A percentile compares a stretch with the other conserved stretches of the same genome.
Conservation (phyloP, 2,888 invertebrate species). For the Dynastes tityus region DNA sequence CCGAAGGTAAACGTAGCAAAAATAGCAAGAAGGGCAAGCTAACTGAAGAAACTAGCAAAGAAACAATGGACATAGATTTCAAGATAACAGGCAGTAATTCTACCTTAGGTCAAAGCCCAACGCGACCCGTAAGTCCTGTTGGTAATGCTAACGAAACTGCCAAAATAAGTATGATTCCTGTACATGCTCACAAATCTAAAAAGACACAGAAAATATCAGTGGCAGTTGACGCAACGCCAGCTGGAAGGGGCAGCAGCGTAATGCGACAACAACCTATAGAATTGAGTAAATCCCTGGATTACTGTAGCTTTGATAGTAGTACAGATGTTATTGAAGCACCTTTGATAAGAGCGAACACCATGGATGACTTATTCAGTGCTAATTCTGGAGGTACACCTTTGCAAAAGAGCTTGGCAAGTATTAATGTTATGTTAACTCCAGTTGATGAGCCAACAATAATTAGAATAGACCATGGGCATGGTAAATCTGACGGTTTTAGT, state of each 20-base stretch:
- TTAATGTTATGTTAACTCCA: conserved; percentile 63
- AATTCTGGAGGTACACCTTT: conserved; percentile 58
- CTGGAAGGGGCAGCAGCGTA: conserved; percentile 81
- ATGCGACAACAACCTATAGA: conserved; percentile 85
- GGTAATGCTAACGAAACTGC: conserved; percentile 53
- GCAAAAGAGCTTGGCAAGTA: conserved; percentile 64
- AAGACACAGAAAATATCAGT: conserved; percentile 82
- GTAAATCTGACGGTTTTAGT: conserved; percentile 75
- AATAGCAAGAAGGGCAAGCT: conserved; percentile 61
- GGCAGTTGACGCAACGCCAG: conserved; percentile 85
- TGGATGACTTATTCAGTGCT: conserved; percentile 67
- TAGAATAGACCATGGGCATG: conserved; percentile 78
- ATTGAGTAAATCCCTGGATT: conserved; percentile 78
- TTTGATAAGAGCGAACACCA: conserved; percentile 70
- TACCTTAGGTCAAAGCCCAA: conserved; percentile 66
- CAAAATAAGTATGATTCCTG: conserved; percentile 42
- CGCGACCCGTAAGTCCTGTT: conserved; percentile 66
- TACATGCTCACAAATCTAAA: conserved; percentile 52
- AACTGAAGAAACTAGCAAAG: conserved; percentile 40
- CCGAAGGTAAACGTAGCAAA: conserved; percentile 65
- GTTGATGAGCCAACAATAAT: conserved; percentile 65
- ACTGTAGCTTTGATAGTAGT: conserved; percentile 55
- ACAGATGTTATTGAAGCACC: conserved; percentile 55
- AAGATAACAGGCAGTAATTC: conserved; percentile 60
- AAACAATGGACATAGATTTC: neutral